These are phyloP conservation scores for Scytalopus superciliaris DNA, from an alignment of 2,113 vertebrate species.

Conservation along the genomic window DNA sequence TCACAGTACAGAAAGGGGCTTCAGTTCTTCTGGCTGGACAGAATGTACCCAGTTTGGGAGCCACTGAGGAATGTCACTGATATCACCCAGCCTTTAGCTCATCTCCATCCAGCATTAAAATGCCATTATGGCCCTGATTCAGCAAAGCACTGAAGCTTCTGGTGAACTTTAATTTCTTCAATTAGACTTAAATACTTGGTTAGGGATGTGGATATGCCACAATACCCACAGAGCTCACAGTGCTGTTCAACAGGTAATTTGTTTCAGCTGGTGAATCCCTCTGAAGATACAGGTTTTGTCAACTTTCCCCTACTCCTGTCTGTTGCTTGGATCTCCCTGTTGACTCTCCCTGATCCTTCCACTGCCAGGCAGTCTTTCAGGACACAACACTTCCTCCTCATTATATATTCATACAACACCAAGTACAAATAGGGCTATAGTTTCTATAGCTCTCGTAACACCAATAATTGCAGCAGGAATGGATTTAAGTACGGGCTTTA, in stretches of 20 bases:
- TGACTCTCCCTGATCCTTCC: not conserved
- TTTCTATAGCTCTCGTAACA: not conserved
- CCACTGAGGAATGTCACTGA: not conserved
- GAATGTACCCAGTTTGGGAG: not conserved
- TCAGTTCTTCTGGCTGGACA: conserved; percentile 58
- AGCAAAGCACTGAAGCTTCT: not conserved
- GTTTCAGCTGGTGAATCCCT: not conserved
- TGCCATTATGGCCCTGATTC: not conserved
- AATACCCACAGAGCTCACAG: conserved; percentile 18
- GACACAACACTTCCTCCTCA: not conserved
- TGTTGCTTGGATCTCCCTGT: not conserved
- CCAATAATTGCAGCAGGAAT: not conserved
- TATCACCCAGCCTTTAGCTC: not conserved
- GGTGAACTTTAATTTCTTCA: not conserved
- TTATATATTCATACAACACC: not conserved
- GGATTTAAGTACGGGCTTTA: not conserved
- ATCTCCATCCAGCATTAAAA: accelerated
- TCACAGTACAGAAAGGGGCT: conserved; percentile 55
- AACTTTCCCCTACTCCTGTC: not conserved
- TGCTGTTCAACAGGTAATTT: not conserved
- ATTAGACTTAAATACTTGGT: not conserved
- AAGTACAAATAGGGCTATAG: not conserved
- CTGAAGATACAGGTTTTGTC: not conserved
- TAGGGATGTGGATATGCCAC: not conserved
- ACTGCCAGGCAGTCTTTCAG: not conserved